These are phyloP conservation scores for Helicorthomorpha holstii DNA, from an alignment of 1,140 invertebrate genomes.

Conservation along the genomic window DNA sequence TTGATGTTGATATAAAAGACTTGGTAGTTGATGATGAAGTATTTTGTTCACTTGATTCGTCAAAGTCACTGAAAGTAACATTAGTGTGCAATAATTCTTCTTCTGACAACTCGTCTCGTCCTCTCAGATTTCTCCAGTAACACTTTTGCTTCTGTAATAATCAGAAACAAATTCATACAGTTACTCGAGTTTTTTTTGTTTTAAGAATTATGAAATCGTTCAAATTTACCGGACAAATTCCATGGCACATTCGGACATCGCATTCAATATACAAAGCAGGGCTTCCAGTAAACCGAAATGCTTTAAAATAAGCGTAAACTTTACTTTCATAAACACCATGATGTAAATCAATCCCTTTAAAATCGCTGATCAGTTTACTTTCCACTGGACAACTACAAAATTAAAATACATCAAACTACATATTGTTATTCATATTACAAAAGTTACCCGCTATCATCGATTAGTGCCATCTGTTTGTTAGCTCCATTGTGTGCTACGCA, in stretches of 20 bases:
- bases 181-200: neutral
- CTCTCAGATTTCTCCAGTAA: conserved; percentile 52
- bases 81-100: too few relatives aligned
- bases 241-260: conserved; percentile 86
- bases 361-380: conserved; percentile 78
- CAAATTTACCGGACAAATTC: conserved; percentile 64
- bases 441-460: conserved; percentile 75
- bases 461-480: conserved; percentile 74
- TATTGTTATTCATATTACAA: conserved; percentile 4
- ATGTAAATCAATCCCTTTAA: conserved; percentile 75
- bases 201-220: conserved; percentile 6
- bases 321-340: conserved; percentile 78
- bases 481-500: conserved; percentile 88
- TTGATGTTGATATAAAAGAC: conserved; percentile 11
- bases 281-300: conserved; percentile 80
- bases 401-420: conserved; percentile 9
- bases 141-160: conserved; percentile 65
- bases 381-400: conserved; percentile 67
- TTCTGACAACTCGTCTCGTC: neutral
- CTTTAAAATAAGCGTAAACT: conserved; percentile 89
- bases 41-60: conserved; percentile 56
- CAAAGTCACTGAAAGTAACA: too few relatives aligned
- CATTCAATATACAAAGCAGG: conserved; percentile 87
- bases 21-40: conserved; percentile 24
- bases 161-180: conserved; percentile 4